Base-by-base conservation (phyloP, 2,113 vertebrate genomes). In the Chamaetylas fuelleborni region DNA sequence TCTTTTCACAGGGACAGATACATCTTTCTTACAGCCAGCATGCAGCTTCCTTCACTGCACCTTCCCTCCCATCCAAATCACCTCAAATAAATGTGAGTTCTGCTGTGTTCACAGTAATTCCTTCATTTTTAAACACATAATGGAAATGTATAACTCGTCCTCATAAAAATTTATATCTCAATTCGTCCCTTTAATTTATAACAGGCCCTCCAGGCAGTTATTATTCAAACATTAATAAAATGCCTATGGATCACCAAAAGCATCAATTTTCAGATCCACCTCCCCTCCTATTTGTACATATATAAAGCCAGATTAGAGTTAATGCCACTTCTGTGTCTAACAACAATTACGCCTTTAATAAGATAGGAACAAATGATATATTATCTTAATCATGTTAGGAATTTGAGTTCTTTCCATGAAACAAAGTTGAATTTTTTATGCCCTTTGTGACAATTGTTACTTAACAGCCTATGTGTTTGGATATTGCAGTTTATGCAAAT, bases 161-260 rank as follows among this genome's bases (percentile, higher is more conserved):
- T 99, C 99, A 98, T 99, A 99, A 99, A 99, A 99, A 99, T 99
- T 97, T 98, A 99, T 99, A 99, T 98, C 98, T 98, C 98, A 98
- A 99, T 99, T 98, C 98, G 94, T 97, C 96, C 97, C 98, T 98
- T 98, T 99, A 99, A 99, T 99, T 99, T 99, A 99, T 98, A 98
- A 98, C 98, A 97, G 97, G 97, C 98, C 99, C 98, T 98, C 98
- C 96, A 98, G 99, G 98, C 98, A 97, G 98, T 98, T 99, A 99
- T 99, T 99, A 99, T 99, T 99, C 98, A 99, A 99, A 98, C 99
- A 99, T 99, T 99, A 99, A 99, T 99, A 99, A 99, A 99, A 98
- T 98, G 98, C 98, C 98, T 97, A 98, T 99, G 98, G 98, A 99
- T 99, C 98, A 99, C 97, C 95, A 98, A 98, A 98, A 98, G 98